Evolutionary conservation across 2,888 invertebrate genomes (phyloP).

Genomic region (Campaea margaritaria): DNA sequence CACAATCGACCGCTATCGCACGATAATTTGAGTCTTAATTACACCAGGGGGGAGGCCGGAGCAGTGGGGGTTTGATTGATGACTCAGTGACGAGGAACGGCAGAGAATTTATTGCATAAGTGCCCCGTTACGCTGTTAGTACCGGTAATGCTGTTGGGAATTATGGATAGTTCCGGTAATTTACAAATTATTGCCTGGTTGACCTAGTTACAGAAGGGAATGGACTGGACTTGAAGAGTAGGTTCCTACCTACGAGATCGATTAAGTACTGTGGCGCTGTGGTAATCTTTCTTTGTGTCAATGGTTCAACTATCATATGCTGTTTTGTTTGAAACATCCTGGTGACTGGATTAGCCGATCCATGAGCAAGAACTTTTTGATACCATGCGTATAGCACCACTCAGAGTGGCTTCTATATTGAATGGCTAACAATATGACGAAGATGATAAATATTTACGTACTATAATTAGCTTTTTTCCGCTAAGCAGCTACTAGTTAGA

Average conservation of each 20-base stretch:
- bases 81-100: conserved; percentile 54
- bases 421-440: too few species aligned
- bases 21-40: conserved; percentile 64
- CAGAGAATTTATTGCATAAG: conserved; percentile 51
- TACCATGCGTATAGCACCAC: too few species aligned
- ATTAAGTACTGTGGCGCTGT: too few species aligned
- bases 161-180: conserved; percentile 36
- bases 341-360: too few species aligned
- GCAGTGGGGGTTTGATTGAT: conserved; percentile 57
- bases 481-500: too few species aligned
- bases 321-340: too few species aligned
- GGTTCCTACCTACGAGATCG: background rate
- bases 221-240: background rate
- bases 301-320: too few species aligned
- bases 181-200: conserved; percentile 28
- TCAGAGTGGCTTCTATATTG: too few species aligned
- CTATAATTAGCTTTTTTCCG: too few species aligned
- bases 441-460: too few species aligned
- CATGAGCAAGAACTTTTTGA: too few species aligned
- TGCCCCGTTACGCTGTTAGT: conserved; percentile 15
- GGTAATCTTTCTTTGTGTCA: too few species aligned
- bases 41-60: conserved; percentile 44
- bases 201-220: conserved; percentile 15
- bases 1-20: conserved; percentile 37
- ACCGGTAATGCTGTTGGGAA: conserved; percentile 14